A percentile compares a stretch with the other conserved stretches of the same genome.
Evolutionary conservation across 2,888 invertebrate species (phyloP).

Genomic region (Idaea biselata): DNA sequence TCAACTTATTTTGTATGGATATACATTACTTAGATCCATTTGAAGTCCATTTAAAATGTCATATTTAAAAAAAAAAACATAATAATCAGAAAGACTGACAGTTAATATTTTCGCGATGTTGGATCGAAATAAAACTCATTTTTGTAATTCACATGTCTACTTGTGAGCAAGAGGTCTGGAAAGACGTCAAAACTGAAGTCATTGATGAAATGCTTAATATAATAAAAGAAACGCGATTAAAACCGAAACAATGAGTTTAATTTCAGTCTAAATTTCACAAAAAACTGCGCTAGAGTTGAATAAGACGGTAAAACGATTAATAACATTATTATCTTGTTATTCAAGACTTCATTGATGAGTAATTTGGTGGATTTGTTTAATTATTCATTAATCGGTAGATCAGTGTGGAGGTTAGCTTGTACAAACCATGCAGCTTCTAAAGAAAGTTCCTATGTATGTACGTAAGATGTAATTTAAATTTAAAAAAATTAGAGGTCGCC

Average conservation of each 20-base stretch:
- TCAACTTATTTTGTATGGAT: too few relatives aligned
- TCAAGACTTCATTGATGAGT: slow-evolving; percentile 65
- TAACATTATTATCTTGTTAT: slow-evolving; percentile 58
- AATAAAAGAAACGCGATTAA: too few relatives aligned
- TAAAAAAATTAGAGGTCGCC: slow-evolving; percentile 69
- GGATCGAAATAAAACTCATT: too few relatives aligned
- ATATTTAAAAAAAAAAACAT: background rate
- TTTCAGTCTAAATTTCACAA: slow-evolving; percentile 6
- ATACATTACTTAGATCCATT: background rate
- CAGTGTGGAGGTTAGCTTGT: slow-evolving; percentile 80
- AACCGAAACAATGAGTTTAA: slow-evolving; percentile 15
- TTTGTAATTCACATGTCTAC: too few relatives aligned
- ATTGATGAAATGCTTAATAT: too few relatives aligned
- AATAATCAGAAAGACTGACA: slow-evolving; percentile 7
- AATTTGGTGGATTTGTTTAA: slow-evolving; percentile 65
- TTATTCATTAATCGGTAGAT: slow-evolving; percentile 74
- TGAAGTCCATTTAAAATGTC: background rate
- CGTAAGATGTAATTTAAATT: slow-evolving; percentile 78
- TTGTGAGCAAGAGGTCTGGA: too few relatives aligned
- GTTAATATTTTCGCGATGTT: background rate
- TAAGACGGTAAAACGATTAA: slow-evolving; percentile 29
- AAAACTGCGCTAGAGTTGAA: slow-evolving; percentile 34
- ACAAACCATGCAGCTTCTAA: slow-evolving; percentile 81
- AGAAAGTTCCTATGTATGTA: slow-evolving; percentile 81
- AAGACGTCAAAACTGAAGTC: too few relatives aligned